Base-by-base conservation (phyloP, 1,140 invertebrate species). In the Sminthurides bifidus region DNA sequence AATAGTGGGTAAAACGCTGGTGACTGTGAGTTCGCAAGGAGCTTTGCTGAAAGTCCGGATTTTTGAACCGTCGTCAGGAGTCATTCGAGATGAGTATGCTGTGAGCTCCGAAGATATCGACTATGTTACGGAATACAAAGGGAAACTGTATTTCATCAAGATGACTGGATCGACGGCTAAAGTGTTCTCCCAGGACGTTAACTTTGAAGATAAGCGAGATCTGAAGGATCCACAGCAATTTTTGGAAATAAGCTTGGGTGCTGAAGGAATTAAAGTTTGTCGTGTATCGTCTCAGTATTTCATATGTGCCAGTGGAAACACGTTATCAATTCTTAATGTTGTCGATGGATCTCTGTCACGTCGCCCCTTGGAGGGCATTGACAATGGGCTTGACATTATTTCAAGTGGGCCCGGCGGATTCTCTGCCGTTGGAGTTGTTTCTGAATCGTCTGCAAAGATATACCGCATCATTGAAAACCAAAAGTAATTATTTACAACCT, bases 21-120 rank as follows among this genome's bases (percentile, higher is more conserved):
- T 52, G 10, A 19, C 61, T 23, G 26, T 51, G 14, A 45, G 61
- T 2, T 65, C 63, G 12, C 38, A 40, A 29, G 35, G 31, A 17
- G 52, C 44, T 29, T 40, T 30, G 10, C 24, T 65, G 12, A 65
- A 65, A 52, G 40, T 91, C 12, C 72, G 87, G 53, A 82, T 81
- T 26, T 91, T 87, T 84, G 81, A 85, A 67, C 69, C 79, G 15
- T 76, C 76, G 15, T 81, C 78, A 65, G 87, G 87, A 60, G 70
- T 77, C 56, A 70, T 76, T 56, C 40, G 72, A 12, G 74, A 74
- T 58, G 77, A 79, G 67, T 75, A 75, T 72, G 68, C 71, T 38
- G 63, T 77, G 40, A 58, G 60, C 27, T 38, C 58, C 14, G 30
- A 56, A 2, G 38, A 58, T 41, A 56, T 54, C 3, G 52, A 27